Evolutionary conservation across 2,888 invertebrate species (phyloP).

Genomic region (Amblyjoppa proteus): DNA sequence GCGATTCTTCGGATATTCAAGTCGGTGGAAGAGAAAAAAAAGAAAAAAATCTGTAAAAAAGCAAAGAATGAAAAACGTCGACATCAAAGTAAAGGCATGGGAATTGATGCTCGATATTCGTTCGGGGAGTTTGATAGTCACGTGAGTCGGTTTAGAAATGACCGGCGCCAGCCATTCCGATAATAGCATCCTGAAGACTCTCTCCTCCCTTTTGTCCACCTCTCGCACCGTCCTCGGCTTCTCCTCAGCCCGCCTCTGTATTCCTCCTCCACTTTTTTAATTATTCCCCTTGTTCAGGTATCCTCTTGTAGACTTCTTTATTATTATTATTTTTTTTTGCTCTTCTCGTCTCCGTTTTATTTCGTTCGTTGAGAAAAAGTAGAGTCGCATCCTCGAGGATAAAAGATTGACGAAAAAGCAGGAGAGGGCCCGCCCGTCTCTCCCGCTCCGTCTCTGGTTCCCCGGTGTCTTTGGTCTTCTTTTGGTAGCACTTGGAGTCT

Average conservation of each 20-base stretch:
- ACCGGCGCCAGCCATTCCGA: constrained; percentile 49
- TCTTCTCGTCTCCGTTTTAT: background rate
- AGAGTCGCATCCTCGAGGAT: constrained; percentile 44
- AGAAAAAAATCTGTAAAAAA: background rate
- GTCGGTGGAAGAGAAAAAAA: background rate
- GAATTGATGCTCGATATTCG: constrained; percentile 43
- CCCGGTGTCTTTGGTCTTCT: constrained; percentile 34
- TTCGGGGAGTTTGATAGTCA: constrained; percentile 20
- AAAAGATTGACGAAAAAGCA: constrained; percentile 52
- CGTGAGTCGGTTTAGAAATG: constrained; percentile 33
- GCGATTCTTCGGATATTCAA: constrained; percentile 8
- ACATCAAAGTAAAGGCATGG: background rate
- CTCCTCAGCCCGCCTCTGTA: background rate
- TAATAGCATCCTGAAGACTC: constrained; percentile 46
- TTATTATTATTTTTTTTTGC: background rate
- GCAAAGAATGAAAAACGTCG: background rate
- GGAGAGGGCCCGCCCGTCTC: constrained; percentile 6
- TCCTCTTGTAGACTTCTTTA: constrained; percentile 21
- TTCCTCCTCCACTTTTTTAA: constrained; percentile 19
- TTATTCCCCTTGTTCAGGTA: constrained; percentile 36
- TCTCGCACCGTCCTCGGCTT: background rate
- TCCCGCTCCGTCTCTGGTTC: background rate
- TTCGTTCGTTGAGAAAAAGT: constrained; percentile 23
- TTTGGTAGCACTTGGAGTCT: constrained; percentile 44
- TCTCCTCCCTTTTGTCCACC: constrained; percentile 8